phyloP scores from a whole-genome alignment of 2,888 invertebrate genomes.

The Tenthredo livida region DNA sequence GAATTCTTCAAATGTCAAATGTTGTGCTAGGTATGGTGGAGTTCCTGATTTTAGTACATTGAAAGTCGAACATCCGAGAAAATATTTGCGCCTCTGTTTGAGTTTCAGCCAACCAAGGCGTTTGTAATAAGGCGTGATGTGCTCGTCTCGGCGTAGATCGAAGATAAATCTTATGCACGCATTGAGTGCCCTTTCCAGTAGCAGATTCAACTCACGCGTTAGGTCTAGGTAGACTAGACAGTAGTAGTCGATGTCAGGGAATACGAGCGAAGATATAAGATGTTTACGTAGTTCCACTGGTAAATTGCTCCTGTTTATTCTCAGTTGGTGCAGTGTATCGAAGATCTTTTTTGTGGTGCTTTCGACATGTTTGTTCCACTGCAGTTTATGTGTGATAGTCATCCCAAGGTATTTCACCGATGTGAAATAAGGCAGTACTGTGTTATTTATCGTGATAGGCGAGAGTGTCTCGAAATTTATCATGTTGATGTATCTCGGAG shows the following conservation, averaged over 20 bases:
- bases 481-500: too few relatives aligned
- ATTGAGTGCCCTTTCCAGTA: constrained; percentile 31
- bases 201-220: not conserved
- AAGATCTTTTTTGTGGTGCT: too few relatives aligned
- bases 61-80: constrained; percentile 10
- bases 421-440: too few relatives aligned
- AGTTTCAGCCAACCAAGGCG: constrained; percentile 28
- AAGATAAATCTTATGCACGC: constrained; percentile 29
- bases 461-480: too few relatives aligned
- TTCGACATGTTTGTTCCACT: too few relatives aligned
- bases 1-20: not conserved
- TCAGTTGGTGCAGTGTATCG: not conserved
- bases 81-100: constrained; percentile 5
- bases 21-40: not conserved
- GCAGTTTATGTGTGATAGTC: too few relatives aligned
- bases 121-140: constrained; percentile 11
- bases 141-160: not conserved
- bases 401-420: too few relatives aligned
- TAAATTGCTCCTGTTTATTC: not conserved
- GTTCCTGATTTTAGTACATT: not conserved
- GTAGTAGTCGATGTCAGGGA: constrained; percentile 21
- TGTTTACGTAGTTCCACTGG: not conserved
- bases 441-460: too few relatives aligned
- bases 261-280: not conserved
- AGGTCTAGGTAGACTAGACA: constrained; percentile 39